These are phyloP conservation scores for Leptoteleia sp. DNA, from an alignment of 1,140 invertebrate genomes.

Conservation along the genomic window DNA sequence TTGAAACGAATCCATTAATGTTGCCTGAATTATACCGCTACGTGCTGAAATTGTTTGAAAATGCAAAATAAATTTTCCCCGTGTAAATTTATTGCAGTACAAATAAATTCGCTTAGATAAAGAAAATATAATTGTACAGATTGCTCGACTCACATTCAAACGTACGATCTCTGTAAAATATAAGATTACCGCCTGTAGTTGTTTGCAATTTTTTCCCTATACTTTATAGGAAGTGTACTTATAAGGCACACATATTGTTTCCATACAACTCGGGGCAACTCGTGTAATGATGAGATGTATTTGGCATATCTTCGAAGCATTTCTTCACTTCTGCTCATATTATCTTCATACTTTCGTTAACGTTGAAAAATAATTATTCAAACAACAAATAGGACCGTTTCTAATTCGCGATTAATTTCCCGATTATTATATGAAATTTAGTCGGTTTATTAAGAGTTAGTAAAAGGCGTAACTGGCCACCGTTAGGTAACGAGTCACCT, in stretches of 20 bases:
- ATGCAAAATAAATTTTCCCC: constrained; percentile 27
- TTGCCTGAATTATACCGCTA: too few species aligned
- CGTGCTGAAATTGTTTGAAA: too few species aligned
- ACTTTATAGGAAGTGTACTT: constrained; percentile 53
- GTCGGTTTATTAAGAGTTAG: too few species aligned
- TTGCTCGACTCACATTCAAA: constrained; percentile 52
- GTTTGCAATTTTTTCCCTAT: constrained; percentile 46
- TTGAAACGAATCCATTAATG: too few species aligned
- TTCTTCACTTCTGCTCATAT: constrained; percentile 33
- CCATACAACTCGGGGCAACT: constrained; percentile 44
- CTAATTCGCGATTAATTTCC: neutral
- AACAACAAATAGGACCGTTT: neutral
- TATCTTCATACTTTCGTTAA: constrained; percentile 38
- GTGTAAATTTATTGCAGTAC: constrained; percentile 25
- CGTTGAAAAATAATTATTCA: constrained; percentile 28
- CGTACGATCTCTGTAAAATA: constrained; percentile 50
- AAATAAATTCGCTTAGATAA: constrained; percentile 54
- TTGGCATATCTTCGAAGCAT: constrained; percentile 38
- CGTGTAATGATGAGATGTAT: constrained; percentile 52
- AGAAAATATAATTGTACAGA: constrained; percentile 63
- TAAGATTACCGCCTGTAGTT: constrained; percentile 54
- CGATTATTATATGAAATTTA: too few species aligned
- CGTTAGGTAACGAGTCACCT: too few species aligned
- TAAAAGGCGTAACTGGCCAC: too few species aligned
- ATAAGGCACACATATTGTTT: constrained; percentile 56